Conservation (phyloP, 2,113 vertebrate genomes). For the Mormyrus iriodes region DNA sequence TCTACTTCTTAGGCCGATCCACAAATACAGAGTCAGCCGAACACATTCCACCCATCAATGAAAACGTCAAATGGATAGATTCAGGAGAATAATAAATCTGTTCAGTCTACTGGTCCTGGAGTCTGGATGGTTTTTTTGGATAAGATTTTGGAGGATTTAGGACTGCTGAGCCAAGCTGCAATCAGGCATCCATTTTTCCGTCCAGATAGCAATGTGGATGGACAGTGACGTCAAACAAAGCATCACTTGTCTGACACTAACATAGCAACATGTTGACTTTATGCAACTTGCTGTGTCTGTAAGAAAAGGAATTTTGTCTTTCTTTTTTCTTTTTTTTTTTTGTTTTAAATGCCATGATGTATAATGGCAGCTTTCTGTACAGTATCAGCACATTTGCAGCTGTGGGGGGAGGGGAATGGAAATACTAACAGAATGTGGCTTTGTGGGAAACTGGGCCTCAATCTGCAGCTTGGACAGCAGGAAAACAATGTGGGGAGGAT, state of each 20-base stretch:
- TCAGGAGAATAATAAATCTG: neutral
- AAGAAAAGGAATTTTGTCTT: constrained; percentile 20
- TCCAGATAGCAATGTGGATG: neutral
- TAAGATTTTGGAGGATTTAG: neutral
- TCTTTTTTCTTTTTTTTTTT: neutral
- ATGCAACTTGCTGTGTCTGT: neutral
- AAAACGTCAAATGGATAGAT: constrained; percentile 6
- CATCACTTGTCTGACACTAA: neutral
- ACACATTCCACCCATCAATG: neutral
- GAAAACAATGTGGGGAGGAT: neutral
- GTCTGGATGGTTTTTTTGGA: neutral
- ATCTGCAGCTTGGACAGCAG: neutral
- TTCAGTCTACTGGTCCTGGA: neutral
- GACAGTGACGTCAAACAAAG: neutral
- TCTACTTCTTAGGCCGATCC: constrained; percentile 1
- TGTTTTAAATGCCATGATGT: constrained; percentile 9
- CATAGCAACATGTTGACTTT: constrained; percentile 9
- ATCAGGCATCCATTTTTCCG: constrained; percentile 1
- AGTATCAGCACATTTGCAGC: neutral
- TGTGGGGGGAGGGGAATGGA: neutral
- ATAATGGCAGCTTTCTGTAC: constrained; percentile 19
- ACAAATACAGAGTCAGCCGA: constrained; percentile 8
- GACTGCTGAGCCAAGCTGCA: neutral
- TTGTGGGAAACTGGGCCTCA: neutral
- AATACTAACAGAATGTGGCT: neutral